A percentile compares a stretch with the other conserved stretches of the same genome.
phyloP scores from a whole-genome alignment of 1,140 invertebrate species.

The Heliconius nattereri region DNA sequence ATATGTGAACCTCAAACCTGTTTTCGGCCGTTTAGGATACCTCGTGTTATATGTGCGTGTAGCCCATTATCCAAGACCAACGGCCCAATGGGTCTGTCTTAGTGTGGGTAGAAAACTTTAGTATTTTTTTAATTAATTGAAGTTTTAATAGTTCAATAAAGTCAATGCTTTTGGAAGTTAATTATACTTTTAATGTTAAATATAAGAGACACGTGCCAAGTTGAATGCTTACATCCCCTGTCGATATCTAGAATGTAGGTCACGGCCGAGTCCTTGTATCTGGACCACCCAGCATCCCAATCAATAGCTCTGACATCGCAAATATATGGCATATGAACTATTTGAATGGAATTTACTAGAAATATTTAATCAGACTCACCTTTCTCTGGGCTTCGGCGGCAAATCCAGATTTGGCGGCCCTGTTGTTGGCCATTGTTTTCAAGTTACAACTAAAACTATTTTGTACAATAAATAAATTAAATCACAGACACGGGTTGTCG shows the following conservation, averaged over 20 bases:
- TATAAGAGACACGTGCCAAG: not conserved
- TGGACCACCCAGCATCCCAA: slow-evolving; percentile 73
- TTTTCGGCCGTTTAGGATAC: slow-evolving; percentile 48
- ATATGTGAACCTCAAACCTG: slow-evolving; percentile 43
- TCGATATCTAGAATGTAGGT: slow-evolving; percentile 56
- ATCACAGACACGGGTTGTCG: slow-evolving; percentile 69
- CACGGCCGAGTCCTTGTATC: slow-evolving; percentile 72
- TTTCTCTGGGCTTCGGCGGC: slow-evolving; percentile 96
- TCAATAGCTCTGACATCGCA: slow-evolving; percentile 56
- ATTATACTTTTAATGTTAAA: not conserved
- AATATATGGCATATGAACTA: slow-evolving; percentile 28
- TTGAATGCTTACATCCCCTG: slow-evolving; percentile 6
- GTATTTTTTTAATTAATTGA: not conserved
- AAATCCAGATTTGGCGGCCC: slow-evolving; percentile 96
- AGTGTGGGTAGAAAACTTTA: slow-evolving; percentile 28
- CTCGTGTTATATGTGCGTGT: slow-evolving; percentile 30
- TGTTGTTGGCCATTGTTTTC: slow-evolving; percentile 88
- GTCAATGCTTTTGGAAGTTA: not conserved
- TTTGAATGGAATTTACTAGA: slow-evolving; percentile 2
- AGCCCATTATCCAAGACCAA: not conserved
- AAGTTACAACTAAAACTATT: slow-evolving; percentile 63
- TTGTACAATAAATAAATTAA: slow-evolving; percentile 70
- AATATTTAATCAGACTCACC: slow-evolving; percentile 82
- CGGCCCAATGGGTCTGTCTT: slow-evolving; percentile 10
- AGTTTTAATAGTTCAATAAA: not conserved